Base-by-base conservation (phyloP, 2,113 vertebrate genomes). In the Baryphthengus martii region DNA sequence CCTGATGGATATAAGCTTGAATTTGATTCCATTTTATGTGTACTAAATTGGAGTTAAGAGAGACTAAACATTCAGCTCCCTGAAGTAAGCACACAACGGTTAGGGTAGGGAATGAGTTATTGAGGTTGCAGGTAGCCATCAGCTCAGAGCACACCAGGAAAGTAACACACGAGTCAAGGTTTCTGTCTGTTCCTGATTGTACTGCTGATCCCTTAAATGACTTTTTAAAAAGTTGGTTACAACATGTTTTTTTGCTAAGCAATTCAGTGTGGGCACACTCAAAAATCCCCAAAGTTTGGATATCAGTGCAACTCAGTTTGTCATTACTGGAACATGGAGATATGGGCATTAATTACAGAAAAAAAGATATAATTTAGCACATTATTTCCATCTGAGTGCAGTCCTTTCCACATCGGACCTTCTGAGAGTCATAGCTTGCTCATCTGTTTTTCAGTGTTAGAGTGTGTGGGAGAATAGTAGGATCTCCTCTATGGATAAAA, bases 401-500 rank as follows among this genome's bases (percentile, higher is more conserved):
- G 18, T 35, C 25, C 31, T 90, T 83, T 71, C 77, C 50, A 80
- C 63, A 86, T 47, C 7, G 77, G 55, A 71, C 8, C 42, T 68
- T 24, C 53, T 84, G 50, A 55, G 28, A 92, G 28, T 40, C 0
- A 7, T 13, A 74, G 11, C 13, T 84, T 11, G 10, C 35, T 82
- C 52, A 31, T 15, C 35, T 10, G 2, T 16, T 67, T 66, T 44
- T 67, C 23, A 59, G 39, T 26, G 25, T 37, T 79, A 40, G 18
- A 35, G 1, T 2, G 2, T 4, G 35, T 1, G 1, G 47, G 74
- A 78, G 8, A 87, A 63, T 0, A 65, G 13, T 12, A 25, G 3
- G 13, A 40, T 11, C 33, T 55, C 28, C 28, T 65, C 15, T 53
- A 3, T 6, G 13, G 42, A 42, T 29, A 45, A 74, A 89, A 67